Base-by-base conservation (phyloP, 2,888 invertebrate species). In the Watsonalla cultraria region DNA sequence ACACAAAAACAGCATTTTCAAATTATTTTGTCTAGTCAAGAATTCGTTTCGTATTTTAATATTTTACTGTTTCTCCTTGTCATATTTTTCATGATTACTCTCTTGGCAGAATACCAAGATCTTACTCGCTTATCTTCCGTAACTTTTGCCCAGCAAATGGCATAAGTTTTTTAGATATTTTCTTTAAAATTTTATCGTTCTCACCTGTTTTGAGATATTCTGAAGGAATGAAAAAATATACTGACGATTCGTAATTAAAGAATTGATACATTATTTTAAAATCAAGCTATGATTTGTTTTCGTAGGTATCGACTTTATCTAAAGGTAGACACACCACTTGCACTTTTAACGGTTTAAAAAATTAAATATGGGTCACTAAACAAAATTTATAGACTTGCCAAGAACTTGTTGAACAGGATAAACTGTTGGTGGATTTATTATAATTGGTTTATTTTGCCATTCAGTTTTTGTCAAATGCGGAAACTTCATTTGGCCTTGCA, bases 61-160 rank as follows among this genome's bases (percentile, higher is more conserved):
- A 84, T 80, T 77, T 72, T 70, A 70, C 80, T 75, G 72, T 81
- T 76, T 81, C 78, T 72, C 68, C 69, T 68, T 76, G 82, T 84
- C 82, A 81, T 83, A 85, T 84, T 85, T 85, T 83, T 84, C 84
- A 82, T 84, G 85, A 86, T 85, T 83, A 84, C 78, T 80, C 78
- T 80, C 76, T 82, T 87, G 87, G 87, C 86, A 84, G 80, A 80
- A 78, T 74, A 82, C 85, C 86, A 87, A 84, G 78, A 81, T 82
- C 80, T 78, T 70, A 74, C 66, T 76, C 82, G 82, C 82, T 83
- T 86, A 86, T 84, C 85, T 84, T 82, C 78, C 75, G 76, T 74
- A 80, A 83, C 79, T 80, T 80, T 82, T 76, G 76, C 78, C 78
- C 69, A 74, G 78, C 72, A 72, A 61, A 74, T 74, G 64, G 58